These are phyloP conservation scores for Mycetomoellerius zeteki DNA, from an alignment of 1,140 invertebrate species.

Conservation along the genomic window DNA sequence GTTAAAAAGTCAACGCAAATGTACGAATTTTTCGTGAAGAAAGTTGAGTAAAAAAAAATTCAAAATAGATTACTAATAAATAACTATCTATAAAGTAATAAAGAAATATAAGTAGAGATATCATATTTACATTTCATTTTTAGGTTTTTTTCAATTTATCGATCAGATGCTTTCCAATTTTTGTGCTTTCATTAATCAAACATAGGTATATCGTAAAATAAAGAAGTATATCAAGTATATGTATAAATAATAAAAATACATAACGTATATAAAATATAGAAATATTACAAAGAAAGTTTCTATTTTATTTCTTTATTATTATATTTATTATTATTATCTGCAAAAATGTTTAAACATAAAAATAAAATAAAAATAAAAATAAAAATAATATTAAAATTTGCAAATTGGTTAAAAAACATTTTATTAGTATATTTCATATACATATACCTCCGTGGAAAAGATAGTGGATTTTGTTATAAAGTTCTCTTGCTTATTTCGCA, in stretches of 20 bases:
- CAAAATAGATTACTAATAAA: background rate
- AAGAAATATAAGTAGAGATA: background rate
- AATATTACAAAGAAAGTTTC: background rate
- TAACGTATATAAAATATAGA: background rate
- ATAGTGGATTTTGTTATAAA: background rate
- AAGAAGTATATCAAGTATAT: background rate
- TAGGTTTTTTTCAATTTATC: conserved; percentile 15
- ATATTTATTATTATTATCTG: background rate
- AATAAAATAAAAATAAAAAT: background rate
- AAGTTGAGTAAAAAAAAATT: background rate
- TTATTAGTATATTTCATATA: background rate
- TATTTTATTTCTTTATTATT: background rate
- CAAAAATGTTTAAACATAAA: background rate
- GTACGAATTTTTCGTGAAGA: background rate
- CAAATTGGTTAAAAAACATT: background rate
- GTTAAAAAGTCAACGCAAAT: background rate
- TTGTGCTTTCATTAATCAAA: background rate
- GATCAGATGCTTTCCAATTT: background rate
- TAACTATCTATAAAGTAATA: background rate
- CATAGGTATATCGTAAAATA: conserved; percentile 17
- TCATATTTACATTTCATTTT: background rate
- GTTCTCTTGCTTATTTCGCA: background rate
- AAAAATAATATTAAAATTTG: background rate
- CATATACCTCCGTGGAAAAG: background rate
- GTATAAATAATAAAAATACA: conserved; percentile 11